phyloP scores from a whole-genome alignment of 2,888 invertebrate genomes.

The Cataglyphis rosenhaueri region DNA sequence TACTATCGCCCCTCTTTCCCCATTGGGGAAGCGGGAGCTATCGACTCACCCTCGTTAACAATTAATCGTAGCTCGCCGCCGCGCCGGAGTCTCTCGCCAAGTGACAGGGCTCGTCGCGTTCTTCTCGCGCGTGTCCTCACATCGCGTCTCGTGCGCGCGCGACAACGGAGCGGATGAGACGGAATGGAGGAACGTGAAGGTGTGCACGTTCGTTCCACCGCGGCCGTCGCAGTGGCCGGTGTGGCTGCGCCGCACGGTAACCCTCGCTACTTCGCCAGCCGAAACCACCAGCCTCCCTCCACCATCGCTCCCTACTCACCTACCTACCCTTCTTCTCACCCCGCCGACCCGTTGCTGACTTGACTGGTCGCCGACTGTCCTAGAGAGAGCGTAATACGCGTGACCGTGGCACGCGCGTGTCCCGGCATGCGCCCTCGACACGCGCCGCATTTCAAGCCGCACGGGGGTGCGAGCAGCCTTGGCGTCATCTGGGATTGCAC shows the following conservation, averaged over 20 bases:
- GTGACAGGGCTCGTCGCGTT: not conserved
- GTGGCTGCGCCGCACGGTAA: conserved; percentile 40
- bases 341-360: conserved; percentile 41
- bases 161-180: not conserved
- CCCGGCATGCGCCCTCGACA: conserved; percentile 64
- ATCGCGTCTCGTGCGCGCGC: conserved; percentile 30
- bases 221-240: conserved; percentile 48
- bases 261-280: conserved; percentile 53
- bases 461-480: conserved; percentile 19
- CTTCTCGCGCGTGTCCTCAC: conserved; percentile 17
- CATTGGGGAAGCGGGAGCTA: conserved; percentile 32
- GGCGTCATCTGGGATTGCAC: conserved; percentile 50
- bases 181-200: not conserved
- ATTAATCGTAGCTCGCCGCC: conserved; percentile 42
- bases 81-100: conserved; percentile 9
- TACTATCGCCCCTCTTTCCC: conserved; percentile 2
- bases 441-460: conserved; percentile 47
- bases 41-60: conserved; percentile 54
- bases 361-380: conserved; percentile 36
- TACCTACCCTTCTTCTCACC: conserved; percentile 12
- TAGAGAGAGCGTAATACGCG: conserved; percentile 57
- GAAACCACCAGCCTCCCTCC: conserved; percentile 49
- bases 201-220: conserved; percentile 21
- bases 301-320: not conserved
- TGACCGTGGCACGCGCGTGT: conserved; percentile 68